Base-by-base conservation (phyloP, 1,140 invertebrate species). In the Zaprionus vittiger region DNA sequence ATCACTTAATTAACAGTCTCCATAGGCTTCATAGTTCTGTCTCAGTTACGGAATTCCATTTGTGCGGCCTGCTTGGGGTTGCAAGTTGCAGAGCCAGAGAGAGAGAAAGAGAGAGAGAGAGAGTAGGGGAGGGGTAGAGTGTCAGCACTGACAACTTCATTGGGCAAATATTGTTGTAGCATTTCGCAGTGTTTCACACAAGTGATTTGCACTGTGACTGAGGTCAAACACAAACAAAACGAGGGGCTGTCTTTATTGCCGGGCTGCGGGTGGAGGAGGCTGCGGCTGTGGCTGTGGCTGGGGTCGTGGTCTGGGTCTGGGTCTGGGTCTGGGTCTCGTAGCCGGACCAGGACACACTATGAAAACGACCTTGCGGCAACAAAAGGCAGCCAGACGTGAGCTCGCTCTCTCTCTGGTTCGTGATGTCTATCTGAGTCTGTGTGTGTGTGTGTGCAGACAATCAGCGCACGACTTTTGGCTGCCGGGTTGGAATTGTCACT, bases 361-460 rank as follows among this genome's bases (percentile, higher is more conserved):
- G 84, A 84, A 87, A 84, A 84, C 84, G 84, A 87, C 84, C 84
- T 87, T 87, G 84, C 81, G 81, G 68, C 85, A 89, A 86, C 84
- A 87, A 86, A 83, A 86, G 83, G 49, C 80, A 73, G 55, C 57
- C 77, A 80, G 68, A 73, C 75, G 61, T 73, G 69, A 68, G 79
- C 69, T 62, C 54, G 38, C 37, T 34, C 60, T 80, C 38, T 28
- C 37, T 41, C 60, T 80, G 47, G 26, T 64, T 66, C 20, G 17
- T 22, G 17, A 52, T 22, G 17, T 52, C 54, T 52, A 26, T 31
- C 60, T 66, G 38, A 41, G 38, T 75, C 14, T 69, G 54, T 64
- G 64, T 73, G 17, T 72, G 52, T 72, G 55, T 47, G 20, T 68
- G 56, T 61, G 76, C 56, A 65, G 78, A 80, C 78, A 80, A 80